These are phyloP conservation scores for Pitangus sulphuratus DNA, from an alignment of 2,797 vertebrate species.

Conservation along the genomic window DNA sequence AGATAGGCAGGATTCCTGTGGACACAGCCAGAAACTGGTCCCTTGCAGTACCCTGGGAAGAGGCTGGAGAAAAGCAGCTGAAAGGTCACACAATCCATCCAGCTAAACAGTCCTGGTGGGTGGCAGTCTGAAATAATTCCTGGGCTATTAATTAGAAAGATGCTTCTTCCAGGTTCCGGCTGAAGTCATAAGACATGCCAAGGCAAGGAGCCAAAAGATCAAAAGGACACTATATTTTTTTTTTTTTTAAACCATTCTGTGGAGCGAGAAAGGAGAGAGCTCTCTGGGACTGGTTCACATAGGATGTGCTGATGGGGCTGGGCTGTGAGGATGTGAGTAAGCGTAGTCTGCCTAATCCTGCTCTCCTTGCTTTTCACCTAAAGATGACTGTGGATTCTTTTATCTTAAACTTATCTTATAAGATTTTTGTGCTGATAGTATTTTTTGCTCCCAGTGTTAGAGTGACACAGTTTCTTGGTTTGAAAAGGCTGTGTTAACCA, in stretches of 20 bases:
- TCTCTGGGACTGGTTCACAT: not conserved
- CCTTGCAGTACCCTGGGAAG: not conserved
- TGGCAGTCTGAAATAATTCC: slow-evolving; percentile 67
- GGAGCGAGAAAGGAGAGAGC: not conserved
- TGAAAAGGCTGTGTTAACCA: not conserved
- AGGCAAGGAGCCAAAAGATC: slow-evolving; percentile 64
- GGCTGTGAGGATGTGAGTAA: not conserved
- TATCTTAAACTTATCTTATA: not conserved
- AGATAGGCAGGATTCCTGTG: not conserved
- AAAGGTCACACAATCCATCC: slow-evolving; percentile 46
- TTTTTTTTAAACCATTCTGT: slow-evolving; percentile 10
- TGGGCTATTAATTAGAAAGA: slow-evolving; percentile 67
- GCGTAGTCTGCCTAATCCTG: not conserved
- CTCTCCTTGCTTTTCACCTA: not conserved
- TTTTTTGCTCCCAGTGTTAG: not conserved
- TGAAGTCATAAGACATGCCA: slow-evolving; percentile 24
- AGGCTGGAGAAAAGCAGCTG: not conserved
- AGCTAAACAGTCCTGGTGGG: slow-evolving; percentile 66
- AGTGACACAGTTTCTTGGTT: not conserved
- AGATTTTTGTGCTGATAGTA: not conserved
- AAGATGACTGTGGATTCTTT: not conserved
- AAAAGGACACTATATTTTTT: slow-evolving; percentile 59
- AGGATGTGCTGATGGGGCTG: not conserved
- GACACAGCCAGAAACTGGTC: not conserved
- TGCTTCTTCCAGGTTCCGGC: slow-evolving; percentile 54